Evolutionary conservation across 2,113 vertebrate genomes (phyloP), one percentile per base, ranked within the genome.

Genomic region (Tinamus guttatus): DNA sequence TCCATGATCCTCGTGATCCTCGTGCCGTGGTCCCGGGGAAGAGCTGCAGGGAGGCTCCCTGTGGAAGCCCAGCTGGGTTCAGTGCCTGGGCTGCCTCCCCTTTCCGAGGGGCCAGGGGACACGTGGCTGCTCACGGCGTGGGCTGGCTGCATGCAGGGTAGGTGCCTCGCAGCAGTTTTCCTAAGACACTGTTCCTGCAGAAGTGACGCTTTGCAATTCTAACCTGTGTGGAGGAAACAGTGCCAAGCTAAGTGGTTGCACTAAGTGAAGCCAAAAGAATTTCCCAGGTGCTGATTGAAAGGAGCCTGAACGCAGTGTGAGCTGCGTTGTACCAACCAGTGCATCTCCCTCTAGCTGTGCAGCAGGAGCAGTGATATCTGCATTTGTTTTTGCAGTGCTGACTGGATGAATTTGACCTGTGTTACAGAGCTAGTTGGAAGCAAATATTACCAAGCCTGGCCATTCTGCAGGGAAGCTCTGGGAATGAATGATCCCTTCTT

Each of bases 341-440:
- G 70, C 70, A 41, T 90, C 65, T 85, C 89, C 70, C 51, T 83
- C 62, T 74, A 45, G 49, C 87, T 63, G 43, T 90, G 93, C 87
- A 90, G 67, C 84, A 90, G 84, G 91, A 95, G 85, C 93, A 78
- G 59, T 17, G 90, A 62, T 22, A 40, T 45, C 59, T 81, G 79
- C 11, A 3, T 75, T 89, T 80, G 68, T 4, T 71, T 82, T 62
- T 82, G 80, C 71, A 63, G 60, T 79, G 87, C 86, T 94, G 88
- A 65, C 81, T 89, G 79, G 65, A 25, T 43, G 65, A 64, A 49
- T 79, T 90, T 95, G 45, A 90, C 56, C 60, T 81, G 4, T n/a
- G 1, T 21, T 71, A 78, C 70, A 81, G 58, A 65, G 73, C 51
- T 81, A 5, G 25, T 7, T 36, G 54, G 52, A 75, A 70, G 28